Conservation (phyloP, 2,113 vertebrate species). For the Notarius lentiginosus region DNA sequence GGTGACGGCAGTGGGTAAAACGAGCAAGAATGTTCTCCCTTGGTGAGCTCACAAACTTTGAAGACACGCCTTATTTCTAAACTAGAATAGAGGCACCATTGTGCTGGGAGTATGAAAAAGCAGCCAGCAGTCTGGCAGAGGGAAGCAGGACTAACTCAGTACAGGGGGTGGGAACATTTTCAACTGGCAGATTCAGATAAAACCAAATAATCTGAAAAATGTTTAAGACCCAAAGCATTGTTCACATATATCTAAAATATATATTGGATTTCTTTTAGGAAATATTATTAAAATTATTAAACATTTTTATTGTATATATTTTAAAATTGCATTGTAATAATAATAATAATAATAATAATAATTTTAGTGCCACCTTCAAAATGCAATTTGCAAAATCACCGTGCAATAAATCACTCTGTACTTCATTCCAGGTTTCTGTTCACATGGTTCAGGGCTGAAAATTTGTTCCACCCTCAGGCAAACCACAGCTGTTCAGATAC, state of each 20-base stretch:
- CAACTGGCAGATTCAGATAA: background rate
- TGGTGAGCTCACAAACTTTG: conserved; percentile 27
- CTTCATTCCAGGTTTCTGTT: background rate
- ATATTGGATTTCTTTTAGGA: background rate
- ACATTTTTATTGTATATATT: background rate
- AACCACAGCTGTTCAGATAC: background rate
- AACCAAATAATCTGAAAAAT: background rate
- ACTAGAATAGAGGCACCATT: conserved; percentile 58
- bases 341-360: background rate
- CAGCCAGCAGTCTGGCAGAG: conserved; percentile 57
- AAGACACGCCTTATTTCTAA: conserved; percentile 45
- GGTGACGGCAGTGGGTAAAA: conserved; percentile 43
- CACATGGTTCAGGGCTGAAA: background rate
- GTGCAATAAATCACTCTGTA: background rate
- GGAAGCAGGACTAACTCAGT: conserved; percentile 1
- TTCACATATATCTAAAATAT: background rate
- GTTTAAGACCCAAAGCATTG: background rate
- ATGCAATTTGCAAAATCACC: background rate
- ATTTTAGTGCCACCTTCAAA: background rate
- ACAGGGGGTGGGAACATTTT: background rate
- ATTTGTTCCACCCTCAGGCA: background rate
- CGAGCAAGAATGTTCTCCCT: conserved; percentile 47
- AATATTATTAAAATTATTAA: background rate
- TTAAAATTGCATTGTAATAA: too few relatives aligned
- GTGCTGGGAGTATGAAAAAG: conserved; percentile 49